phyloP scores from a whole-genome alignment of 2,888 invertebrate genomes.

The Alloscopus bannaensis region DNA sequence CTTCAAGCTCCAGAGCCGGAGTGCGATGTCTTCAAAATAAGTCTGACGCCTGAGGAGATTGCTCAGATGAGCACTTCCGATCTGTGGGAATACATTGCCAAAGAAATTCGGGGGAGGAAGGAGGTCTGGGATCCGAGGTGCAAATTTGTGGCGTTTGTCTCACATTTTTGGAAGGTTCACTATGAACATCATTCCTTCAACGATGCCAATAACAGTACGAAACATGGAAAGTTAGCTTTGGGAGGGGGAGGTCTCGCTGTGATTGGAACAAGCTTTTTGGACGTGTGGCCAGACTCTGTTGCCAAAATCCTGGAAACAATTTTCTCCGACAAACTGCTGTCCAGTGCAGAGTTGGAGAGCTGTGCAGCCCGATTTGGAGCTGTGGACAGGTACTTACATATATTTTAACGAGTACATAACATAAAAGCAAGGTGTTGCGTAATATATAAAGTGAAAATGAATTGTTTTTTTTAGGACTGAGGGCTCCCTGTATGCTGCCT shows the following conservation, averaged over 20 bases:
- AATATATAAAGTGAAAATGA: no score
- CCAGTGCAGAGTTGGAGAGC: constrained; percentile 87
- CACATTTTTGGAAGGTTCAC: constrained; percentile 88
- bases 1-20: constrained; percentile 81
- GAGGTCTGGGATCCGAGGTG: constrained; percentile 81
- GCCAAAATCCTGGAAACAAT: constrained; percentile 79
- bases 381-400: constrained; percentile 46
- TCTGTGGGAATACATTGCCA: constrained; percentile 89
- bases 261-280: constrained; percentile 92
- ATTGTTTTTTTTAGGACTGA: constrained; percentile 25
- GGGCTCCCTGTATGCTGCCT: constrained; percentile 34
- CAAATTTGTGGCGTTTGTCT: constrained; percentile 93
- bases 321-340: constrained; percentile 39
- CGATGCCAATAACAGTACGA: constrained; percentile 21
- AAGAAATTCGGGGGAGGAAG: constrained; percentile 86
- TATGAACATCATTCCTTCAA: constrained; percentile 44
- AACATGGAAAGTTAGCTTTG: constrained; percentile 78
- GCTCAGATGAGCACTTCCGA: constrained; percentile 85
- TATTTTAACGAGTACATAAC: background rate
- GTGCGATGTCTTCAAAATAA: constrained; percentile 86
- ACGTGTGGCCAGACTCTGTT: constrained; percentile 89
- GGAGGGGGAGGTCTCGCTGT: constrained; percentile 94
- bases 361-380: constrained; percentile 78
- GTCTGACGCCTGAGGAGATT: constrained; percentile 83
- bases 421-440: background rate